Conservation (phyloP, 2,797 vertebrate genomes). For the Anas georgica region DNA sequence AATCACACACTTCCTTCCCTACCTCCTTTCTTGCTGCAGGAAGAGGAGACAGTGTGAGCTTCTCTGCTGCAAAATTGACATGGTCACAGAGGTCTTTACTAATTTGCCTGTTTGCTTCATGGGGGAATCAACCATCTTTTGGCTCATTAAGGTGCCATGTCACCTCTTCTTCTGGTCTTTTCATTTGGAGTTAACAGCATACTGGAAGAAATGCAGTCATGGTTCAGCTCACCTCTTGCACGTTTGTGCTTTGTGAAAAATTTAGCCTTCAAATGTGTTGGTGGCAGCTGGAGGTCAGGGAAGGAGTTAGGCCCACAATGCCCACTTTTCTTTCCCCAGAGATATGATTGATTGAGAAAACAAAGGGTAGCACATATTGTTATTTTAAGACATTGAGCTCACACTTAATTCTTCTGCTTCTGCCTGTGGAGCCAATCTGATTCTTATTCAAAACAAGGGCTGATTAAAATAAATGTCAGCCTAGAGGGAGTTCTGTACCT, state of each 20-base stretch:
- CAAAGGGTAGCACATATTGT: background rate
- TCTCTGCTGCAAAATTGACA: background rate
- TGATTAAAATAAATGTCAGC: background rate
- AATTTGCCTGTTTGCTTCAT: background rate
- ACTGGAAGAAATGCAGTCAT: background rate
- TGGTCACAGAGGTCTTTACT: background rate
- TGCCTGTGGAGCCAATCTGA: background rate
- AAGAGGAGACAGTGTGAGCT: background rate
- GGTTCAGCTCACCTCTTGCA: background rate
- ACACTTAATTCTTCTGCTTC: background rate
- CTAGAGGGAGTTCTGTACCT: background rate
- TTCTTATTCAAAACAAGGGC: background rate
- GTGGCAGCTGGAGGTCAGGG: rapidly evolving
- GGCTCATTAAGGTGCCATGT: background rate
- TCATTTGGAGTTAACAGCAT: background rate
- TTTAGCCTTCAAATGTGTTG: background rate
- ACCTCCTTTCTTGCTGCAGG: background rate
- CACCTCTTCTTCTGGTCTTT: background rate
- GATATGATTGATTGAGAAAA: rapidly evolving
- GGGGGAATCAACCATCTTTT: background rate
- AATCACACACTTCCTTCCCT: background rate
- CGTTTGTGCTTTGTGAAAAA: background rate
- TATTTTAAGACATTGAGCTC: background rate
- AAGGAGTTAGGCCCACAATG: background rate
- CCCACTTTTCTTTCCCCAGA: background rate